These are phyloP conservation scores for Paracentrotus lividus DNA, from an alignment of 53 echinoderm and acorn worm species.

Conservation along the genomic window DNA sequence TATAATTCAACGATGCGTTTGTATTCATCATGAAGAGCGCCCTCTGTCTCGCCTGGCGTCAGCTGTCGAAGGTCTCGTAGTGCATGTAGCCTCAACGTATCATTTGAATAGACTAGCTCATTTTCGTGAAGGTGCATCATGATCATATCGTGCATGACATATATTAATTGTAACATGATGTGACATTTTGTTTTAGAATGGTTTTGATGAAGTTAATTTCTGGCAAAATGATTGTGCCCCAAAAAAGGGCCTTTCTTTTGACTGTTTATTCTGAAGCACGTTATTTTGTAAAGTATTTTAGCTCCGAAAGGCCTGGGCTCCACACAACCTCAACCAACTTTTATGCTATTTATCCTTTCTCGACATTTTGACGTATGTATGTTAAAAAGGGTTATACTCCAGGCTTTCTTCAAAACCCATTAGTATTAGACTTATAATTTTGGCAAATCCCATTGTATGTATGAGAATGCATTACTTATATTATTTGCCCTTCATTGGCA, in stretches of 20 bases:
- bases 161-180: background rate
- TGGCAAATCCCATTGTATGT: no score
- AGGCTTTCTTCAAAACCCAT: no score
- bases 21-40: background rate
- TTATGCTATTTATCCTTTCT: no score
- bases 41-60: conserved; percentile 42
- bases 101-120: background rate
- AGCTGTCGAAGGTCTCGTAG: background rate
- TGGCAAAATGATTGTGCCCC: no score
- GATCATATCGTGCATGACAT: background rate
- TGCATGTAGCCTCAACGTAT: background rate
- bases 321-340: background rate
- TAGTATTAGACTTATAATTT: no score
- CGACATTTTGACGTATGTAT: no score
- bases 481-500: background rate
- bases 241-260: no score
- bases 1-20: background rate
- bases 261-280: no score
- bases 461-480: background rate
- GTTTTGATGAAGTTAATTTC: background rate
- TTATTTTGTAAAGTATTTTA: no score
- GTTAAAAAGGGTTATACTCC: no score
- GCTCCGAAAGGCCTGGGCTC: no score
- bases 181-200: background rate
- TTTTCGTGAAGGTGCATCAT: no score